phyloP scores from a whole-genome alignment of 30 jellyfish, hydroid and myxozoan species.

The Turritopsis rubra region DNA sequence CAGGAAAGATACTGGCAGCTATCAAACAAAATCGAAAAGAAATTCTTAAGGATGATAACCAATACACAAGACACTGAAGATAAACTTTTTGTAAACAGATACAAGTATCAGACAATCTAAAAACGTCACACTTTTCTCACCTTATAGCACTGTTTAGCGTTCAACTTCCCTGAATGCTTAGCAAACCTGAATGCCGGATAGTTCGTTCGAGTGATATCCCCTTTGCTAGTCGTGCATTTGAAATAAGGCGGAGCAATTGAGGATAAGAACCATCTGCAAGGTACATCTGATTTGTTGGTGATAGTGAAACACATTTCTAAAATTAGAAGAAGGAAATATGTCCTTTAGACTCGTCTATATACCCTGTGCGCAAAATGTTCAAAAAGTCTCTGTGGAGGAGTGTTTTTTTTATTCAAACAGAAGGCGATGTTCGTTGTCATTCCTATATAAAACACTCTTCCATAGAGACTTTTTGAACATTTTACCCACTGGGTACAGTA shows the following conservation, averaged over 20 bases:
- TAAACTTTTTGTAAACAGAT: too few relatives aligned
- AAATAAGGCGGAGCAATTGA: constrained; percentile 92
- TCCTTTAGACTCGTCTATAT: too few relatives aligned
- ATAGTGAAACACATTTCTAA: constrained; percentile 19
- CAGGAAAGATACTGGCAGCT: constrained; percentile 67
- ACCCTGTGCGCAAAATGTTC: too few relatives aligned
- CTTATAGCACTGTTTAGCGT: constrained; percentile 38
- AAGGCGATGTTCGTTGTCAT: too few relatives aligned
- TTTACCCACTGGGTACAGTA: too few relatives aligned
- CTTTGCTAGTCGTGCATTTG: constrained; percentile 55
- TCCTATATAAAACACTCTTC: too few relatives aligned
- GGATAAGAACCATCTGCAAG: constrained; percentile 69
- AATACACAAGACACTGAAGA: too few relatives aligned
- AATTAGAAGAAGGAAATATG: background rate
- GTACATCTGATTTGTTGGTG: constrained; percentile 18
- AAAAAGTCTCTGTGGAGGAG: too few relatives aligned
- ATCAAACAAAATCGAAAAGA: background rate
- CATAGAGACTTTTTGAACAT: too few relatives aligned
- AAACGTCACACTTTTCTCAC: background rate
- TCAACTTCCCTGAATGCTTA: constrained; percentile 56
- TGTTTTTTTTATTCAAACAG: too few relatives aligned
- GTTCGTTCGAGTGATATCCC: constrained; percentile 69
- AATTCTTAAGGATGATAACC: too few relatives aligned
- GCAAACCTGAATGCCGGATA: constrained; percentile 72
- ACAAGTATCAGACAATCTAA: too few relatives aligned